Conservation (phyloP, 2,888 invertebrate species). For the Punctoribates punctum region DNA sequence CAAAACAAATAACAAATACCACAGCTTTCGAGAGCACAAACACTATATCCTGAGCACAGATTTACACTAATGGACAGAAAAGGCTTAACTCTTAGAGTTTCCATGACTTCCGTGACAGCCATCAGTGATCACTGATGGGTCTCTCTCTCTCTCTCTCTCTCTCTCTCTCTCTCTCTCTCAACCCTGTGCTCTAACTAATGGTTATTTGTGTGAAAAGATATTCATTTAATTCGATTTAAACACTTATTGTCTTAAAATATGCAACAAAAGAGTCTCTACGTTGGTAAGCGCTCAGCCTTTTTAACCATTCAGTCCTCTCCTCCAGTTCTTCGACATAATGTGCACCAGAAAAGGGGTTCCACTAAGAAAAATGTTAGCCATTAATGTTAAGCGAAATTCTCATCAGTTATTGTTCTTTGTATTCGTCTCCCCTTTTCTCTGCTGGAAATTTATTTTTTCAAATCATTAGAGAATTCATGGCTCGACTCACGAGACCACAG, state of each 20-base stretch:
- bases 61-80: slow-evolving; percentile 7
- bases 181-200: background rate
- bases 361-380: background rate
- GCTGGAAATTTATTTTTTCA: slow-evolving; percentile 1
- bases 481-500: slow-evolving; percentile 11
- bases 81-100: slow-evolving; percentile 9
- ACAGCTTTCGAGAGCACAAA: too few relatives aligned
- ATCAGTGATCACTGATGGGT: background rate
- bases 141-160: too few relatives aligned
- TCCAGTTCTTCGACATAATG: background rate
- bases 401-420: background rate
- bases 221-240: slow-evolving; percentile 21
- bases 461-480: slow-evolving; percentile 24
- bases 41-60: background rate
- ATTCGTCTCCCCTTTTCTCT: background rate
- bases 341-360: background rate
- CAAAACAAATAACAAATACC: too few relatives aligned
- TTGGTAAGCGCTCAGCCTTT: background rate
- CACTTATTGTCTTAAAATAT: slow-evolving; percentile 17
- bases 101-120: slow-evolving; percentile 12
- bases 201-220: background rate
- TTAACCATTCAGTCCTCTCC: background rate
- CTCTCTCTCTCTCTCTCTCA: too few relatives aligned
- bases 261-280: background rate
- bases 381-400: background rate